Evolutionary conservation across 2,797 vertebrate species (phyloP), one percentile per base, ranked within the genome.

Genomic region (Trachops cirrhosus): DNA sequence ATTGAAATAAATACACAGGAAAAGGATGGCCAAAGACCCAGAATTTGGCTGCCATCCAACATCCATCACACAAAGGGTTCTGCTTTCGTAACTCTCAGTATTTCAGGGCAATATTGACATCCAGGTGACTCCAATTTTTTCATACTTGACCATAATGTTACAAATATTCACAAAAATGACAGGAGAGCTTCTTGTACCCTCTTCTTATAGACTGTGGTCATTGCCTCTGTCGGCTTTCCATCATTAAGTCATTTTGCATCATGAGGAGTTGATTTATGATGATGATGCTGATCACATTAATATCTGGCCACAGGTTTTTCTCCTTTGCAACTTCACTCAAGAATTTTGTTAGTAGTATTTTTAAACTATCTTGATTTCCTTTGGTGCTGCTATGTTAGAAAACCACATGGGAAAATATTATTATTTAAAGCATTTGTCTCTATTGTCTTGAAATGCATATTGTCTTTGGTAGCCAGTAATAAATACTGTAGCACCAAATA

Each of bases 241-340:
- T 67, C 32, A 2, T 54, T 32, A 11, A 15, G 18, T 37, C 6
- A 10, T 48, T 39, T 10, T 34, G 5, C 48, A 41, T 15, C 29
- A 1, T 6, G 8, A 14, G 22, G 32, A 29, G 29, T 21, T 62
- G 32, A 5, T 44, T 10, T 71, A 39, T 54, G 50, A 4, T 37
- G 3, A 11, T 4, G 39, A 21, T 9, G 8, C 0, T 44, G 41
- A 37, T 15, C 11, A 0, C 50, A 5, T 3, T 39, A 1, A 9
- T 2, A 7, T 46, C n/a, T 39, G 15, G 3, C 15, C 21, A 12
- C 5, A 50, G 50, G 48, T 26, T 2, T 50, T 54, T 67, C 32
- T 29, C 44, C 32, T 89, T 10, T 21, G 41, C 50, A 67, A 0
- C 32, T 46, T 44, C n/a, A 18, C 9, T 41, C 22, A 16, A 86